Conservation (phyloP, 2,888 invertebrate genomes). For the Fabriciana adippe region DNA sequence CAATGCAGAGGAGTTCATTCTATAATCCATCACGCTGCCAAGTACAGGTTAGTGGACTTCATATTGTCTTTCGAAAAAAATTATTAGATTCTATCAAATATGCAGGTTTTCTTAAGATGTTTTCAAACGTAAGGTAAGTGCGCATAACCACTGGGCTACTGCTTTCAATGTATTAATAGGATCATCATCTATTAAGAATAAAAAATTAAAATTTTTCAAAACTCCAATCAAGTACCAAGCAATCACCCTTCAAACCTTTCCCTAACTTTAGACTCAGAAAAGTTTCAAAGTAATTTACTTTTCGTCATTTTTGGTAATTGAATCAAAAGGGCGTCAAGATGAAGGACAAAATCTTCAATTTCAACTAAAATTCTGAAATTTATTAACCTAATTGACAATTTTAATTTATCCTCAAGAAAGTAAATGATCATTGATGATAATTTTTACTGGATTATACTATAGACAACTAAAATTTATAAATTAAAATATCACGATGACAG, state of each 20-base stretch:
- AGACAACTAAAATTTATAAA: too few relatives aligned
- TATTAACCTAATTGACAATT: slow-evolving; percentile 8
- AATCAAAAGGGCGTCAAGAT: slow-evolving; percentile 11
- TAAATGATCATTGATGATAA: background rate
- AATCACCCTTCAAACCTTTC: slow-evolving; percentile 8
- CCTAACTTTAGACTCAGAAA: slow-evolving; percentile 11
- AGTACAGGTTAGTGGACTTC: too few relatives aligned
- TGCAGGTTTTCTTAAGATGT: too few relatives aligned
- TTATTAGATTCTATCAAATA: too few relatives aligned
- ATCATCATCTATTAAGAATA: background rate
- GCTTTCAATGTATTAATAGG: background rate
- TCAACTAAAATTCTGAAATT: background rate
- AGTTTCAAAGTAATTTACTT: slow-evolving; percentile 17
- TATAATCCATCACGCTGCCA: too few relatives aligned
- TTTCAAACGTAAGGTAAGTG: too few relatives aligned
- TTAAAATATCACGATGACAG: too few relatives aligned
- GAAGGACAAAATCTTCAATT: background rate
- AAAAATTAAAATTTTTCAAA: background rate
- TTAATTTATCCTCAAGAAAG: background rate
- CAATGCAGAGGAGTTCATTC: too few relatives aligned
- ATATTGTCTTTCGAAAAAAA: too few relatives aligned
- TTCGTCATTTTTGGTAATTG: slow-evolving; percentile 16
- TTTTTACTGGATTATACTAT: too few relatives aligned
- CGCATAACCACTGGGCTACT: too few relatives aligned
- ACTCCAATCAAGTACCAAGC: background rate